Conservation (phyloP, 2,888 invertebrate species). For the Melieria crassipennis region DNA sequence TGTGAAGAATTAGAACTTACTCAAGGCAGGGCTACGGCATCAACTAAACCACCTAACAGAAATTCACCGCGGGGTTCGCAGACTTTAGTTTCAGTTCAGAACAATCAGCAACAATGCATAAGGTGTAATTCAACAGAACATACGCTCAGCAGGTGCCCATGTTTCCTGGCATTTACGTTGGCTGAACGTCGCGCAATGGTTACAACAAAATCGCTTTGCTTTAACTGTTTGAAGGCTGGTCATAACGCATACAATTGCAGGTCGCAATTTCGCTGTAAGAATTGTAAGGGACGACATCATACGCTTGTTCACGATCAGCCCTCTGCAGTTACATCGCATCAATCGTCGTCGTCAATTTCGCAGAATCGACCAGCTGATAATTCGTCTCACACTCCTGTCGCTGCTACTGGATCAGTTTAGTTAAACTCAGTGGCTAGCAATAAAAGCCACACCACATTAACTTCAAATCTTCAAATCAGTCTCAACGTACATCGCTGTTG, state of each 20-base stretch:
- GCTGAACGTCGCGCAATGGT: constrained; percentile 22
- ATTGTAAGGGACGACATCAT: constrained; percentile 20
- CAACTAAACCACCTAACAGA: background rate
- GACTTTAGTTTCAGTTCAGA: background rate
- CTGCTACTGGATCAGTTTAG: constrained; percentile 14
- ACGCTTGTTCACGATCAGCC: constrained; percentile 11
- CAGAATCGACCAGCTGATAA: background rate
- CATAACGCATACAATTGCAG: background rate
- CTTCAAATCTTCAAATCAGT: background rate
- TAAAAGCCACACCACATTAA: background rate
- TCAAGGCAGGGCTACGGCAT: background rate
- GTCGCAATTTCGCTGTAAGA: constrained; percentile 21
- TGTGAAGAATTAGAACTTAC: constrained; percentile 29
- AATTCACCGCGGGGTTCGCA: background rate
- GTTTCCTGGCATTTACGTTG: constrained; percentile 20
- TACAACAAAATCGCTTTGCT: constrained; percentile 16
- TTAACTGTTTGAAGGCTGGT: constrained; percentile 19
- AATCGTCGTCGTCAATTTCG: background rate
- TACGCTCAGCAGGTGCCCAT: constrained; percentile 21
- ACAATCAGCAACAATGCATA: background rate
- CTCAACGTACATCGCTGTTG: constrained; percentile 15
- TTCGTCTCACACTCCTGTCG: constrained; percentile 12
- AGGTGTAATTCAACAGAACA: constrained; percentile 29
- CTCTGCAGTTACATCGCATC: background rate
- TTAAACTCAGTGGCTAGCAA: background rate